Percentiles rank a stretch among this genome's conserved stretches.
phyloP scores from a whole-genome alignment of 2,888 invertebrate genomes.

The Heliconius sara region DNA sequence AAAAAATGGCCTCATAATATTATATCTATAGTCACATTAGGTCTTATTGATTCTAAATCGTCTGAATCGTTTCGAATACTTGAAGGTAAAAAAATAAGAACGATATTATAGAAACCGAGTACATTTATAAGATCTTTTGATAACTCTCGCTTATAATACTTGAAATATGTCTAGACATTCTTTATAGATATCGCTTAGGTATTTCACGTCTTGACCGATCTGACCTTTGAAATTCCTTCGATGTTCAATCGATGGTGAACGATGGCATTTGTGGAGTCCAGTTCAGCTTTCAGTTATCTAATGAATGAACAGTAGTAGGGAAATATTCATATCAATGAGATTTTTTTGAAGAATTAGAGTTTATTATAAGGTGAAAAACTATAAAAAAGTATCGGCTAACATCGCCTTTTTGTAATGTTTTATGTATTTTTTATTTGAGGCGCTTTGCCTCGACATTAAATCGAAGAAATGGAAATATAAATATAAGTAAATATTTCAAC shows the following conservation, averaged over 20 bases:
- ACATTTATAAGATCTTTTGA: not conserved
- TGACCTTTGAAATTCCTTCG: conserved; percentile 68
- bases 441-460: too few relatives aligned
- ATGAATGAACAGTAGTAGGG: conserved; percentile 30
- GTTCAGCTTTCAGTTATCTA: conserved; percentile 25
- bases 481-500: too few relatives aligned
- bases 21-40: not conserved
- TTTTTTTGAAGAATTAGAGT: conserved; percentile 4
- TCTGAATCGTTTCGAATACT: not conserved
- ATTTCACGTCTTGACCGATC: conserved; percentile 55
- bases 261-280: conserved; percentile 51
- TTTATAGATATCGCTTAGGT: conserved; percentile 44
- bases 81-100: not conserved
- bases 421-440: too few relatives aligned
- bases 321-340: conserved; percentile 33
- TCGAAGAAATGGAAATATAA: too few relatives aligned
- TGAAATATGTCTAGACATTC: conserved; percentile 51
- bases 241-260: conserved; percentile 59
- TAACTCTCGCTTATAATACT: conserved; percentile 17
- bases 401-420: too few relatives aligned
- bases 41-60: not conserved
- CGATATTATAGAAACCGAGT: not conserved
- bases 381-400: too few relatives aligned
- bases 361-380: too few relatives aligned
- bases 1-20: too few relatives aligned